Evolutionary conservation across 2,888 invertebrate genomes (phyloP).

Genomic region (Neoaliturus tenellus): DNA sequence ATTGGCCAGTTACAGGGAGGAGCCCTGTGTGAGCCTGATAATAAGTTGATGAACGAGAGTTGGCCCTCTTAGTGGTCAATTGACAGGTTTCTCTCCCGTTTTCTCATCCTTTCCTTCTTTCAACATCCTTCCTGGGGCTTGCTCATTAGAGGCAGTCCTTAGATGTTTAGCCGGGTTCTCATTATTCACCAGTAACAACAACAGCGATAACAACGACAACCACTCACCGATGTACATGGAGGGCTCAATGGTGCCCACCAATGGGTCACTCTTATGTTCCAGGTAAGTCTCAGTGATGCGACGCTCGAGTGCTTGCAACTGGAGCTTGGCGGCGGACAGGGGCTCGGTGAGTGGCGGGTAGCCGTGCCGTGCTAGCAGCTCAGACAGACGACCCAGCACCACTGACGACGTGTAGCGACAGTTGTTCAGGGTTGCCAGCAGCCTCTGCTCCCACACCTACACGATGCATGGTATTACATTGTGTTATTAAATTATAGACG

Average conservation of each 20-base stretch:
- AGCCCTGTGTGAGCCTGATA: too few species aligned
- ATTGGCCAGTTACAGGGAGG: too few species aligned
- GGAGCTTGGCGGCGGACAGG: slow-evolving; percentile 79
- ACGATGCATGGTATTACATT: background rate
- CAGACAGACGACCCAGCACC: slow-evolving; percentile 83
- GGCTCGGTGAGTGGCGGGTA: slow-evolving; percentile 86
- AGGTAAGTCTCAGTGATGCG: slow-evolving; percentile 86
- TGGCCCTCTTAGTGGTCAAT: too few species aligned
- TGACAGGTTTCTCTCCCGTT: too few species aligned
- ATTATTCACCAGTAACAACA: too few species aligned
- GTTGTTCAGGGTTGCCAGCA: slow-evolving; percentile 92
- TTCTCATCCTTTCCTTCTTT: too few species aligned
- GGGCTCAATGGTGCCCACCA: slow-evolving; percentile 97
- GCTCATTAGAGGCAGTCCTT: too few species aligned
- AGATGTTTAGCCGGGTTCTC: too few species aligned
- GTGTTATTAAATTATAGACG: too few species aligned
- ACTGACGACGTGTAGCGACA: slow-evolving; percentile 88
- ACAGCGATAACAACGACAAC: too few species aligned
- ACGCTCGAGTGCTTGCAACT: slow-evolving; percentile 67
- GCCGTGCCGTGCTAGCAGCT: slow-evolving; percentile 80
- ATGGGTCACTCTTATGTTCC: slow-evolving; percentile 94
- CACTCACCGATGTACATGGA: slow-evolving; percentile 91
- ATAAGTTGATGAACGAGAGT: too few species aligned
- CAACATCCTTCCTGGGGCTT: too few species aligned
- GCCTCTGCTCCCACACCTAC: slow-evolving; percentile 85